Conservation (phyloP, 2,113 vertebrate species). For the Alosa alosa region DNA sequence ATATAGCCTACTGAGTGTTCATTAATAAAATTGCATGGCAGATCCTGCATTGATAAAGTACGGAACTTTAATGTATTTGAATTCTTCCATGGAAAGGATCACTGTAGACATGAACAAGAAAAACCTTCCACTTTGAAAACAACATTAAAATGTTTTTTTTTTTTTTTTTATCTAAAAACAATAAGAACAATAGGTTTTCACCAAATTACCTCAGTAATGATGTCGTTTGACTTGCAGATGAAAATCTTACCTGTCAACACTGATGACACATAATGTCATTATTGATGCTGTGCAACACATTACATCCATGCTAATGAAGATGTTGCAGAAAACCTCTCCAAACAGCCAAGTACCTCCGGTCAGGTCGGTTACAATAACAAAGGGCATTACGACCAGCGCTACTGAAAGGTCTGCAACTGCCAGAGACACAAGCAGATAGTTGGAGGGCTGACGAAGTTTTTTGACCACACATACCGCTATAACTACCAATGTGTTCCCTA, state of each 20-base stretch:
- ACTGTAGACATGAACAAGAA: not conserved
- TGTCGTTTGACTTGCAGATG: not conserved
- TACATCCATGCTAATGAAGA: slow-evolving; percentile 46
- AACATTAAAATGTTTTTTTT: not conserved
- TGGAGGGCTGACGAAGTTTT: slow-evolving; percentile 43
- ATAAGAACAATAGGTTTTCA: not conserved
- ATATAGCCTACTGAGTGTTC: not conserved
- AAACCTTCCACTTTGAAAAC: not conserved
- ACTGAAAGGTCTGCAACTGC: slow-evolving; percentile 44
- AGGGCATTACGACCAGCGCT: slow-evolving; percentile 41
- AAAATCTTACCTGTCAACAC: slow-evolving; percentile 38
- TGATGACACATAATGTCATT: slow-evolving; percentile 42
- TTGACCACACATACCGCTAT: slow-evolving; percentile 39
- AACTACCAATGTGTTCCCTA: slow-evolving; percentile 38
- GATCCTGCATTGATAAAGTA: not conserved
- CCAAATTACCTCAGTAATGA: too few relatives aligned
- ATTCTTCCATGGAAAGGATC: not conserved
- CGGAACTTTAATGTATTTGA: not conserved
- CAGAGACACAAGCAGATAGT: slow-evolving; percentile 43
- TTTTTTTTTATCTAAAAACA: not conserved
- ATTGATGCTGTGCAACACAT: slow-evolving; percentile 44
- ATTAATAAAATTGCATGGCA: not conserved
- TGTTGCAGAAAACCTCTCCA: slow-evolving; percentile 38
- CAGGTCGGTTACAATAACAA: slow-evolving; percentile 41
- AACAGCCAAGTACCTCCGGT: slow-evolving; percentile 40